A percentile compares a stretch with the other conserved stretches of the same genome.
These are phyloP conservation scores for Lagenorhynchus albirostris DNA, from an alignment of 2,113 vertebrate species.

Conservation along the genomic window DNA sequence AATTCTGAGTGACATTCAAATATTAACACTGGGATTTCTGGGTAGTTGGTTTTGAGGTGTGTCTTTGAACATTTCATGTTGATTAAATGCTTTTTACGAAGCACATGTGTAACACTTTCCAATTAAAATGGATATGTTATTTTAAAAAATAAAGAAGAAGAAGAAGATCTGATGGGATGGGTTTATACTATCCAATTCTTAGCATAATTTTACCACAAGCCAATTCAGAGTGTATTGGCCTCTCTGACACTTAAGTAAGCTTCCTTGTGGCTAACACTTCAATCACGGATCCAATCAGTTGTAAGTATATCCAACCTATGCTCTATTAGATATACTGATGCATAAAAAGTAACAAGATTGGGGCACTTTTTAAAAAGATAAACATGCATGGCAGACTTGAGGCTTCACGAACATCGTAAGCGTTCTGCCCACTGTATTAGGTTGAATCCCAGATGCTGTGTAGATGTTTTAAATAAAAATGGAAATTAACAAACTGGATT, in stretches of 20 bases:
- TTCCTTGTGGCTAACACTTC: background rate
- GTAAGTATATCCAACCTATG: background rate
- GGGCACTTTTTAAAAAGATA: background rate
- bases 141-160: too few species aligned
- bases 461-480: background rate
- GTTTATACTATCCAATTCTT: background rate
- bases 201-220: background rate
- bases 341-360: background rate
- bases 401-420: background rate
- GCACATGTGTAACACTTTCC: background rate
- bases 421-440: background rate
- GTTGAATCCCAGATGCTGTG: background rate
- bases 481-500: background rate
- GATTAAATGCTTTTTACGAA: background rate
- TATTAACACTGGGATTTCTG: background rate
- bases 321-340: background rate
- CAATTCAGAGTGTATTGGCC: background rate
- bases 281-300: background rate
- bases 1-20: background rate
- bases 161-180: background rate
- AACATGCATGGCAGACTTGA: background rate
- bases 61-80: background rate
- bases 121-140: background rate
- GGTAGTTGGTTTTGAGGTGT: background rate
- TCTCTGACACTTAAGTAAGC: background rate